Conservation (phyloP, 2,113 vertebrate genomes). For the Saccopteryx leptura region DNA sequence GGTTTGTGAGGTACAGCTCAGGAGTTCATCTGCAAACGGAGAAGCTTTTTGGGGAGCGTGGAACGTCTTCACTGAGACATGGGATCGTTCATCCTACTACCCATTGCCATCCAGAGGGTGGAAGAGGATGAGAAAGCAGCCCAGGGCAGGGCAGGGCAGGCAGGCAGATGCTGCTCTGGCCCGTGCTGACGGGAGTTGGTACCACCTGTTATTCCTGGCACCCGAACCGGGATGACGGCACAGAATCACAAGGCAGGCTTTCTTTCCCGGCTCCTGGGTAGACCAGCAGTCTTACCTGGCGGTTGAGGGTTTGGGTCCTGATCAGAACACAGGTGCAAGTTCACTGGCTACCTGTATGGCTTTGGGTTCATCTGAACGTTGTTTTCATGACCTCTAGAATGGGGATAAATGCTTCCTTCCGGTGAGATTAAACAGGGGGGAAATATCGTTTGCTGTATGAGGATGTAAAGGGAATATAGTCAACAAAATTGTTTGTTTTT, state of each 20-base stretch:
- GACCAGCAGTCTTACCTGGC: not conserved
- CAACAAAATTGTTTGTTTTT: not conserved
- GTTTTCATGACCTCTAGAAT: not conserved
- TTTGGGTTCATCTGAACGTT: not conserved
- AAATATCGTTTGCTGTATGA: rapidly evolving
- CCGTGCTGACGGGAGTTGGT: rapidly evolving
- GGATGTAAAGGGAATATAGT: not conserved
- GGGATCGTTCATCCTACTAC: rapidly evolving
- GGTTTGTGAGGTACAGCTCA: not conserved
- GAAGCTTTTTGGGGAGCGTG: rapidly evolving
- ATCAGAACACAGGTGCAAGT: too few relatives aligned
- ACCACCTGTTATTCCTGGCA: too few relatives aligned
- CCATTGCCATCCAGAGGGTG: rapidly evolving
- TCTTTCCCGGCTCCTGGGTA: rapidly evolving
- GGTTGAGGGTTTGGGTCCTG: not conserved
- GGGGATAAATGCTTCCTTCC: not conserved
- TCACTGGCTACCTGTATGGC: not conserved
- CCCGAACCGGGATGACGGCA: too few relatives aligned
- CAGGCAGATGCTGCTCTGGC: rapidly evolving
- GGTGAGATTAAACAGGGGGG: not conserved
- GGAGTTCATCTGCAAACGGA: not conserved
- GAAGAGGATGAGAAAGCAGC: not conserved
- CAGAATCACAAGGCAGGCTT: rapidly evolving
- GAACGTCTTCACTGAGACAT: not conserved
- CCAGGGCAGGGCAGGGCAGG: rapidly evolving